Evolutionary conservation across 1,140 invertebrate genomes (phyloP).

Genomic region (Apolygus lucorum): DNA sequence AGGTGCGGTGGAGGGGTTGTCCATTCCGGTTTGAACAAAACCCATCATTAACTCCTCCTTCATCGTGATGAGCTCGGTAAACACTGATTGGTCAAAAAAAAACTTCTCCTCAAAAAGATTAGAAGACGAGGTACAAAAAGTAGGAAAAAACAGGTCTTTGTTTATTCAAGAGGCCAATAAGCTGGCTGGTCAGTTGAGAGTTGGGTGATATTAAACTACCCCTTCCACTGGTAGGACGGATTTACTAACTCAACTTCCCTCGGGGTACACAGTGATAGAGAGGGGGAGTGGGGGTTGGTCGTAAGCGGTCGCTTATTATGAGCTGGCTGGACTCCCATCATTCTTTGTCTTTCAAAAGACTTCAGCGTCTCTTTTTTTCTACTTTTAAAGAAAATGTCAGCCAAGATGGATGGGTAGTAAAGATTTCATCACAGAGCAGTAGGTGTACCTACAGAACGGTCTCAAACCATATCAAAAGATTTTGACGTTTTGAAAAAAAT

Average conservation of each 20-base stretch:
- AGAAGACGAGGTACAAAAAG: not conserved
- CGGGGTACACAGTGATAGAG: not conserved
- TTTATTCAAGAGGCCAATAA: constrained; percentile 15
- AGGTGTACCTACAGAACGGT: too few species aligned
- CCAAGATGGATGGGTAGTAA: too few species aligned
- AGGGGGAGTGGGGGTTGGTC: too few species aligned
- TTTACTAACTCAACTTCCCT: constrained; percentile 1
- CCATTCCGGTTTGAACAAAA: constrained; percentile 7
- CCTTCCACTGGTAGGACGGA: not conserved
- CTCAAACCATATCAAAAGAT: too few species aligned
- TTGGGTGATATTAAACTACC: constrained; percentile 10
- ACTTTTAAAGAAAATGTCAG: too few species aligned
- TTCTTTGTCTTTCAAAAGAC: too few species aligned
- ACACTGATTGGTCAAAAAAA: constrained; percentile 4
- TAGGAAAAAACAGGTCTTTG: not conserved
- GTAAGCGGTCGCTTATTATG: too few species aligned
- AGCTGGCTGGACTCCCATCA: too few species aligned
- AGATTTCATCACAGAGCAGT: too few species aligned
- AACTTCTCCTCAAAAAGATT: not conserved
- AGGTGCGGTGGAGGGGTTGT: not conserved
- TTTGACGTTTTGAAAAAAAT: too few species aligned
- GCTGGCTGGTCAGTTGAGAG: not conserved
- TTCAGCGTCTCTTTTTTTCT: too few species aligned
- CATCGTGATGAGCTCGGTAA: constrained; percentile 16
- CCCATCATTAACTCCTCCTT: constrained; percentile 13